Percentiles rank a stretch among this genome's conserved stretches.
phyloP scores from a whole-genome alignment of 2,797 vertebrate genomes.

The Myripristis murdjan region DNA sequence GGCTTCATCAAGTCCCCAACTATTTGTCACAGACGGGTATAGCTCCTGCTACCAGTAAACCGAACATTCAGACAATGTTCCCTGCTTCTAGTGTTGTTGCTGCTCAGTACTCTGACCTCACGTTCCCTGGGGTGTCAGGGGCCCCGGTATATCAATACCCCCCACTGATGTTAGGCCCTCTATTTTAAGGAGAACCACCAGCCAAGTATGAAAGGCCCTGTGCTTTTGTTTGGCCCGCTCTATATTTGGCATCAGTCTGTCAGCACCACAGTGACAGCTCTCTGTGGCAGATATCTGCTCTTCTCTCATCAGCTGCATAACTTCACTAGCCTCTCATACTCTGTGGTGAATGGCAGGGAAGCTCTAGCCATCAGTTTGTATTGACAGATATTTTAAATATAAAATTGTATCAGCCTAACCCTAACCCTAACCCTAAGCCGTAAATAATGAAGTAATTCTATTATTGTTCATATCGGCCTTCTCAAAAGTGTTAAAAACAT shows the following conservation, averaged over 20 bases:
- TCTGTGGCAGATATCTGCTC: conserved; percentile 43
- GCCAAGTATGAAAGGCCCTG: conserved; percentile 56
- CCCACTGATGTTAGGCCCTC: conserved; percentile 45
- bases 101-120: conserved; percentile 58
- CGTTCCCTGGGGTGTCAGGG: conserved; percentile 58
- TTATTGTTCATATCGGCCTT: not conserved
- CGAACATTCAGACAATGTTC: conserved; percentile 56
- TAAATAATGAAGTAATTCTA: not conserved
- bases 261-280: conserved; percentile 57
- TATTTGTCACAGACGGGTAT: conserved; percentile 57
- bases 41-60: conserved; percentile 55
- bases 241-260: conserved; percentile 66
- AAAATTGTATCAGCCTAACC: no score
- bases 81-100: conserved; percentile 58
- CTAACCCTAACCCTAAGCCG: no score
- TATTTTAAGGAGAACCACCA: conserved; percentile 69
- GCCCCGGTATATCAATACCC: conserved; percentile 57
- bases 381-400: not conserved
- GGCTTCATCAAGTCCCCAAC: conserved; percentile 22
- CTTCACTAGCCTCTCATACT: not conserved
- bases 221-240: conserved; percentile 71
- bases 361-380: conserved; percentile 9
- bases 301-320: conserved; percentile 26
- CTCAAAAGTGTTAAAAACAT: not conserved
- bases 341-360: conserved; percentile 23